phyloP scores from a whole-genome alignment of 2,888 invertebrate genomes.

The Megalurothrips usitatus region DNA sequence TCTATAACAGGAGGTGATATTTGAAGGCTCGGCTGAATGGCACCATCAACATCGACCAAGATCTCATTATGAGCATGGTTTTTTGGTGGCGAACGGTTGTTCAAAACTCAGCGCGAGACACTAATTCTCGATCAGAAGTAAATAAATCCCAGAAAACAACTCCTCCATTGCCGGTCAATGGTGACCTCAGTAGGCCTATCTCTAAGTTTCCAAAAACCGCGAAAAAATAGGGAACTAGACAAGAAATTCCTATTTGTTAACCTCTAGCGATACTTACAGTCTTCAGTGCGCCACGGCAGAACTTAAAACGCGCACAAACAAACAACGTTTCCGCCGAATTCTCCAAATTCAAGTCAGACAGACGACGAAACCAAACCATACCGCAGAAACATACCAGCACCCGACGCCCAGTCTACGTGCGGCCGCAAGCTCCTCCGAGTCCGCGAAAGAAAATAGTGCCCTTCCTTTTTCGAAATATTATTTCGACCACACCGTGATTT shows the following conservation, averaged over 20 bases:
- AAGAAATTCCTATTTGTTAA: neutral
- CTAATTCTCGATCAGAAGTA: no score
- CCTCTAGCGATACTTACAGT: neutral
- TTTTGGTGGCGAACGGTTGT: no score
- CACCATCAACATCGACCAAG: no score
- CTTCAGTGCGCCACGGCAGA: neutral
- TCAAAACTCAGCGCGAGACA: no score
- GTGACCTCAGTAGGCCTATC: constrained; percentile 14
- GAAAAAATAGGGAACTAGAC: neutral
- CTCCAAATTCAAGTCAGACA: neutral
- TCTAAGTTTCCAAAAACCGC: neutral
- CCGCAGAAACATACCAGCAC: neutral
- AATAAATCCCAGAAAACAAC: neutral
- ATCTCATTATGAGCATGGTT: no score
- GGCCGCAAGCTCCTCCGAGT: neutral
- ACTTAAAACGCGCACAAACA: neutral
- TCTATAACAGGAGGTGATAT: no score
- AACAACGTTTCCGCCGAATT: neutral
- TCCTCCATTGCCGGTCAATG: neutral
- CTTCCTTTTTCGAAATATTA: neutral
- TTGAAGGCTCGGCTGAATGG: no score
- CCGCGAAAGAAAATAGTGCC: neutral
- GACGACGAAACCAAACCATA: constrained; percentile 22
- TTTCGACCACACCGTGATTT: neutral
- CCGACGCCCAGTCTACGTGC: neutral